phyloP scores from a whole-genome alignment of 92 coral and sea anemone genomes.

The Parazoanthus darwini region DNA sequence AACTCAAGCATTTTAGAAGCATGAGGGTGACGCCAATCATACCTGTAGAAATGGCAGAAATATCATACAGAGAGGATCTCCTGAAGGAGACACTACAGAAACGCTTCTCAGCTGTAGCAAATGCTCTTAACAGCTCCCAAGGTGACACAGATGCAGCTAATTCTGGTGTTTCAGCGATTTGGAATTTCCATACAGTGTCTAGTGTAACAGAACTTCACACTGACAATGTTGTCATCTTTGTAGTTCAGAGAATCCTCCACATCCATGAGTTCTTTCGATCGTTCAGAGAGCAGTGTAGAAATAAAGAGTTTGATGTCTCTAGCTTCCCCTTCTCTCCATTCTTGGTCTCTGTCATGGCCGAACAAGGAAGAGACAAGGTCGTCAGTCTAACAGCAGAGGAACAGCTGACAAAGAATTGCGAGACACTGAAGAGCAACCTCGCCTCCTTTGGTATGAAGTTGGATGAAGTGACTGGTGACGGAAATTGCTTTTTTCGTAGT shows the following conservation, averaged over 20 bases:
- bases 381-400: conserved; percentile 32
- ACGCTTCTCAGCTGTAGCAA: conserved; percentile 30
- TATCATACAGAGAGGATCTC: conserved; percentile 10
- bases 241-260: conserved; percentile 68
- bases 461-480: conserved; percentile 57
- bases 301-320: conserved; percentile 61
- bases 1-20: conserved; percentile 21
- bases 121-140: not conserved
- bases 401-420: conserved; percentile 27
- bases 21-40: conserved; percentile 45
- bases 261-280: conserved; percentile 62
- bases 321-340: conserved; percentile 36
- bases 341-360: conserved; percentile 42
- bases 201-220: conserved; percentile 53
- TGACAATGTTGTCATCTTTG: conserved; percentile 50
- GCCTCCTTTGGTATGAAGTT: conserved; percentile 60
- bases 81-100: conserved; percentile 35
- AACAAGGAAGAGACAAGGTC: conserved; percentile 37
- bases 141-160: not conserved
- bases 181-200: conserved; percentile 37
- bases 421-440: conserved; percentile 53
- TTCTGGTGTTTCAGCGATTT: not conserved
- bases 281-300: conserved; percentile 55
- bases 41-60: conserved; percentile 59
- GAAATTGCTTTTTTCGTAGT: conserved; percentile 65